Evolutionary conservation across 2,888 invertebrate genomes (phyloP).

Genomic region (Zelleria hepariella): DNA sequence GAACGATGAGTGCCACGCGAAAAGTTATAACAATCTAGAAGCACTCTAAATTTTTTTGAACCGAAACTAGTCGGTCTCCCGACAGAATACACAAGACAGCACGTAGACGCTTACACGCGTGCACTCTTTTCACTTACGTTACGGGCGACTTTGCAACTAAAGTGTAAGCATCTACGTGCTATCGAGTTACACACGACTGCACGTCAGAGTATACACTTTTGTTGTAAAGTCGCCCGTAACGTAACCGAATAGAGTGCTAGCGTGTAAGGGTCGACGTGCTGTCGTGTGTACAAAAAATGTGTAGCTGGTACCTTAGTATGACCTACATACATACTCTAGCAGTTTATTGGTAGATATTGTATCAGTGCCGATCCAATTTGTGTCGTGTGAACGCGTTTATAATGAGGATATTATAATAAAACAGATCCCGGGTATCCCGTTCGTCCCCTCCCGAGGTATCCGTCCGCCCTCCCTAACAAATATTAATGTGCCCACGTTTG

Average conservation of each 20-base stretch:
- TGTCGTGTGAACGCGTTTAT: slow-evolving; percentile 68
- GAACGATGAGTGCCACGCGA: background rate
- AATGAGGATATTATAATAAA: slow-evolving; percentile 70
- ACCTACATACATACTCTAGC: background rate
- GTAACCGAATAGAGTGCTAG: background rate
- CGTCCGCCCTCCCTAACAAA: slow-evolving; percentile 58
- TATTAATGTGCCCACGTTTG: slow-evolving; percentile 52
- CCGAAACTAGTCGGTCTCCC: too few relatives aligned
- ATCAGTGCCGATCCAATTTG: slow-evolving; percentile 6
- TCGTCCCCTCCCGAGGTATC: slow-evolving; percentile 50
- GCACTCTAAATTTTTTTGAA: too few relatives aligned
- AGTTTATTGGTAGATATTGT: background rate
- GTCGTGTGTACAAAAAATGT: background rate
- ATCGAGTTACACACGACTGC: background rate
- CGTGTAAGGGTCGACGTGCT: background rate
- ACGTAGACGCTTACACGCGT: too few relatives aligned
- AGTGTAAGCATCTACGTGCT: too few relatives aligned
- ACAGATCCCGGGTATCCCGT: slow-evolving; percentile 62
- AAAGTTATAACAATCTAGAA: too few relatives aligned
- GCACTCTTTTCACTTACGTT: too few relatives aligned
- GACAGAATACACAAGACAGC: too few relatives aligned
- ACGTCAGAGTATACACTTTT: background rate
- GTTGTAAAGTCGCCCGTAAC: background rate
- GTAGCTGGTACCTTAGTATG: too few relatives aligned
- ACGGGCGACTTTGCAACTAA: too few relatives aligned